Evolutionary conservation across 2,113 vertebrate species (phyloP).

Genomic region (Dromaius novaehollandiae): DNA sequence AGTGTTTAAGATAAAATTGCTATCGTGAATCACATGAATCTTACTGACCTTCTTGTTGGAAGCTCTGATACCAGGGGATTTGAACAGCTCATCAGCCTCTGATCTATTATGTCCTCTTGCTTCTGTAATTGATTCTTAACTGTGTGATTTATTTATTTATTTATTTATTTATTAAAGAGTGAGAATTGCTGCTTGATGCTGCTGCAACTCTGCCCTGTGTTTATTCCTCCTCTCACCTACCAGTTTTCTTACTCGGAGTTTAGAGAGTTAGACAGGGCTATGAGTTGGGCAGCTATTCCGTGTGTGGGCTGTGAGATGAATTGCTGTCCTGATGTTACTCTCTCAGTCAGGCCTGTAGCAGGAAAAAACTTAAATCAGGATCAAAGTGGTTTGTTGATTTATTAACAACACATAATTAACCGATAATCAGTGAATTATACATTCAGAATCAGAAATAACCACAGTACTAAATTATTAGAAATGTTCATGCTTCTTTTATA

Average conservation of each 20-base stretch:
- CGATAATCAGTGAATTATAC: background rate
- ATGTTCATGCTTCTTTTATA: background rate
- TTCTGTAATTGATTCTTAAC: background rate
- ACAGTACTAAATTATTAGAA: background rate
- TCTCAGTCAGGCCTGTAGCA: background rate
- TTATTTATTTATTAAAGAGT: too few species aligned
- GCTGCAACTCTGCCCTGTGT: background rate
- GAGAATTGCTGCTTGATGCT: background rate
- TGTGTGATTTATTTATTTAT: too few species aligned
- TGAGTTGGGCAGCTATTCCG: background rate
- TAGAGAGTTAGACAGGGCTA: background rate
- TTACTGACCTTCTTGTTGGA: background rate
- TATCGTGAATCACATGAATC: background rate
- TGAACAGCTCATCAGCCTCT: background rate
- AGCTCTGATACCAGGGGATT: background rate
- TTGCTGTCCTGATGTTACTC: background rate
- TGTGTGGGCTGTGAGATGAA: background rate
- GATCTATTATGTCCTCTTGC: background rate
- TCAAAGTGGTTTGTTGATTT: background rate
- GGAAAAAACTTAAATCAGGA: background rate
- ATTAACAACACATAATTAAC: background rate
- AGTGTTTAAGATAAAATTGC: background rate
- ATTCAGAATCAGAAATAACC: background rate
- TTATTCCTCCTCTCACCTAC: background rate
- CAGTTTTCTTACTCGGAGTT: background rate